Percentiles rank a stretch among this genome's conserved stretches.
Evolutionary conservation across 2,888 invertebrate species (phyloP).

Genomic region (Thymelicus sylvestris): DNA sequence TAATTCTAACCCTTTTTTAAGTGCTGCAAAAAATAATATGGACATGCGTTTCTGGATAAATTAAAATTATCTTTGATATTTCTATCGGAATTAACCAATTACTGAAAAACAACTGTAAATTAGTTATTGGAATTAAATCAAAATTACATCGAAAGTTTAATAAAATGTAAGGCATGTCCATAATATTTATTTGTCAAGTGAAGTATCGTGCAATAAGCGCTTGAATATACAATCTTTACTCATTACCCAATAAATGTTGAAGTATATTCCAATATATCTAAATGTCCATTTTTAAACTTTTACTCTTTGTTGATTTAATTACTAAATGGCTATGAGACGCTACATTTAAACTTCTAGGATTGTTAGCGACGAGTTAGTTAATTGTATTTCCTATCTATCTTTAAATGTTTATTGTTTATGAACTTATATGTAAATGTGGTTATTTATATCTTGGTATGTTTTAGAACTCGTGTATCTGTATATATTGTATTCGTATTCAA

Average conservation of each 20-base stretch:
- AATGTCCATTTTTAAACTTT: slow-evolving; percentile 35
- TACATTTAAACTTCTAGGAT: slow-evolving; percentile 11
- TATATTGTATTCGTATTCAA: slow-evolving; percentile 49
- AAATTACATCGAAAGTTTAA: too few species aligned
- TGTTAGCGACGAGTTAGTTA: slow-evolving; percentile 9
- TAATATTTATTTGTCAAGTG: too few species aligned
- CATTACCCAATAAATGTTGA: slow-evolving; percentile 21
- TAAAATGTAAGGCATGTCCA: too few species aligned
- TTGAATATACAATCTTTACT: too few species aligned
- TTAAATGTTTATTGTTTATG: slow-evolving; percentile 15
- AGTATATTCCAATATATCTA: slow-evolving; percentile 32
- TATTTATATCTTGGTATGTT: slow-evolving; percentile 5
- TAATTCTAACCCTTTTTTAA: too few species aligned
- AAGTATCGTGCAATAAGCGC: too few species aligned
- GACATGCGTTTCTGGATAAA: too few species aligned
- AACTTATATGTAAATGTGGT: slow-evolving; percentile 29
- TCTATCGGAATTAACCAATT: too few species aligned
- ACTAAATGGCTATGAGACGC: slow-evolving; percentile 26
- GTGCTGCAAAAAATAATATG: too few species aligned
- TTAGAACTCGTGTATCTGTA: slow-evolving; percentile 22
- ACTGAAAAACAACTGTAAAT: too few species aligned
- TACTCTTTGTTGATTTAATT: slow-evolving; percentile 19
- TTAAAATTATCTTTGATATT: too few species aligned
- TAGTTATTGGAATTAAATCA: too few species aligned
- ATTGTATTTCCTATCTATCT: slow-evolving; percentile 21